Base-by-base conservation (phyloP, 2,888 invertebrate species). In the Drosophila bunnanda region DNA sequence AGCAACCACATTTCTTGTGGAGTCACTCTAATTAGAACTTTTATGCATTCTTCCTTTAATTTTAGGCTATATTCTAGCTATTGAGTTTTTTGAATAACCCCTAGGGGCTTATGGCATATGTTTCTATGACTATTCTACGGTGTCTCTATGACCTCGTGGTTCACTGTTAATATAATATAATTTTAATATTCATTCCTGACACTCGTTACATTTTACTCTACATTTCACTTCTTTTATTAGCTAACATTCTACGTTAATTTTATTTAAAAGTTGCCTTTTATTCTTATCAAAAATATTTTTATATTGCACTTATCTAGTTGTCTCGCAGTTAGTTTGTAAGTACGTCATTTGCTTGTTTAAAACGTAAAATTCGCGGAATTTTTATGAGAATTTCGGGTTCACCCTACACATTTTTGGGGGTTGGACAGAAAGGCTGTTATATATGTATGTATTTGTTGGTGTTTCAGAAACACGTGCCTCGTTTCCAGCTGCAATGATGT, bases 391-490 rank as follows among this genome's bases (percentile, higher is more conserved):
- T 17, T 38, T 38, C 17, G 5, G 25, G 17, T 38, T 13, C 6
- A 50, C 20, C 32, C 9, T 50, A 13, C 15, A 32, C 15, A 20
- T 50, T 32, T 48, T 32, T 15, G 6, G 32, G 32, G 20, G 32
- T 50, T 32, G 48, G 20, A 9, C 30, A 15, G 9, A 20, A 20
- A 9, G 50, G 5, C 20, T 20, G 15, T 32, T 32, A 25, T 28
- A 43, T 22, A 43, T 43, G 10, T 9, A 5, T 6, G 4, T 17
- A 17, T 17, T 50, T 34, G 50, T 50, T 50, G 15, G 15, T 50
- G 50, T 32, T 50, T 15, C 32, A 30, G n/a, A 20, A 67, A 67
- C 66, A 67, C 66, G 66, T 67, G 66, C 46, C 59, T 34, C 22
- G 20, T 13, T 50, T 50, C 6, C 5, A 34, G 56, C 25, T 30